A percentile compares a stretch with the other conserved stretches of the same genome.
Conservation (phyloP, 1,140 invertebrate genomes). For the Leucophenga varia region DNA sequence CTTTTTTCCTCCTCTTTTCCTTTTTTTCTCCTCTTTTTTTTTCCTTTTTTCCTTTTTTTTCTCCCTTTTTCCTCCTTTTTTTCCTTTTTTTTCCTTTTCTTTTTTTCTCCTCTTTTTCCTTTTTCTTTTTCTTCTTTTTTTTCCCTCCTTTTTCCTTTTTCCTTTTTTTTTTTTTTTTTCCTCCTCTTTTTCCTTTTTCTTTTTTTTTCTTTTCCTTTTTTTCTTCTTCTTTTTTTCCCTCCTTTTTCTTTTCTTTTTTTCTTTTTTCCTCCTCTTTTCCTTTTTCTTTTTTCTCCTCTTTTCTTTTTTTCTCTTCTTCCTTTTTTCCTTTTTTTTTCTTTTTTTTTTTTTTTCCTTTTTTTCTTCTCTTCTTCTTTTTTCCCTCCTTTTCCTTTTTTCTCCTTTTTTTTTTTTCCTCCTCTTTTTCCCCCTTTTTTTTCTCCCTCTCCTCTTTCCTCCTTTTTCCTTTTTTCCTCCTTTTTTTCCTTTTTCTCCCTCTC, state of each 20-base stretch:
- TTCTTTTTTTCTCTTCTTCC: not conserved
- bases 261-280: not conserved
- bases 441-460: not conserved
- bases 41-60: not conserved
- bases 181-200: not conserved
- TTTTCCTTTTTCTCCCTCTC: not conserved
- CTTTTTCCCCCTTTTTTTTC: not conserved
- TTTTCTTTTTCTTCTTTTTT: not conserved
- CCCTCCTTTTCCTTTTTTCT: not conserved
- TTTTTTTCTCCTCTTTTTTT: not conserved
- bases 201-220: not conserved
- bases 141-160: not conserved
- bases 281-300: not conserved
- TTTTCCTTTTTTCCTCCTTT: not conserved
- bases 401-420: not conserved
- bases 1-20: not conserved
- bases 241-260: not conserved
- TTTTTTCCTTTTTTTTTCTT: not conserved
- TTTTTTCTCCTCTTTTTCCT: not conserved
- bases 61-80: not conserved
- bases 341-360: not conserved
- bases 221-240: not conserved
- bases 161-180: not conserved
- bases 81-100: not conserved
- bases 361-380: not conserved